Percentiles rank a stretch among this genome's conserved stretches.
These are phyloP conservation scores for Spatulosminthurus flaviceps DNA, from an alignment of 2,888 invertebrate species.

Conservation along the genomic window DNA sequence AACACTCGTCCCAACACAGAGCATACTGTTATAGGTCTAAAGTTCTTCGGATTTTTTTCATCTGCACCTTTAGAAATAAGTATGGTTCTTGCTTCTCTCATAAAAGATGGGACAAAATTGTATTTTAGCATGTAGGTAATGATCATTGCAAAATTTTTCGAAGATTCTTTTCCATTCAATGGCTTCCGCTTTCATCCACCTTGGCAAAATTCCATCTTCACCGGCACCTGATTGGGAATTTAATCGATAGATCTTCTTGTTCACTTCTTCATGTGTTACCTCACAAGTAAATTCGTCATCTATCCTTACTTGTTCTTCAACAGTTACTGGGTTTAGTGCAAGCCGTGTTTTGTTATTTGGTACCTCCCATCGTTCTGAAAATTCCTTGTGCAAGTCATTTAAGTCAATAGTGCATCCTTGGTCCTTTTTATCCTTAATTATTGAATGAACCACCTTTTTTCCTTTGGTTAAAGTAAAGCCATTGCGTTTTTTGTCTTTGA, in stretches of 20 bases:
- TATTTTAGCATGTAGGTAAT: conserved; percentile 2
- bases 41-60: neutral
- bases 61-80: neutral
- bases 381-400: neutral
- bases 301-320: neutral
- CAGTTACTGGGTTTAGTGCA: neutral
- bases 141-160: neutral
- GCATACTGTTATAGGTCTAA: neutral
- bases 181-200: neutral
- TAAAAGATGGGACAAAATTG: neutral
- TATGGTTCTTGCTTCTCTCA: neutral
- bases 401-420: neutral
- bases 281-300: neutral
- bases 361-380: neutral
- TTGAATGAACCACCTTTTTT: neutral
- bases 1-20: neutral
- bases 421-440: neutral
- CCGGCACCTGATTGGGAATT: neutral
- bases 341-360: neutral
- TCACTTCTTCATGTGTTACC: neutral
- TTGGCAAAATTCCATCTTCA: neutral
- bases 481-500: neutral
- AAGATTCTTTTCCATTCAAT: neutral
- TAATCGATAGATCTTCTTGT: neutral
- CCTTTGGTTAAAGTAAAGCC: neutral